A percentile compares a stretch with the other conserved stretches of the same genome.
These are phyloP conservation scores for Sialis fuliginosa DNA, from an alignment of 2,888 invertebrate genomes.

Conservation along the genomic window DNA sequence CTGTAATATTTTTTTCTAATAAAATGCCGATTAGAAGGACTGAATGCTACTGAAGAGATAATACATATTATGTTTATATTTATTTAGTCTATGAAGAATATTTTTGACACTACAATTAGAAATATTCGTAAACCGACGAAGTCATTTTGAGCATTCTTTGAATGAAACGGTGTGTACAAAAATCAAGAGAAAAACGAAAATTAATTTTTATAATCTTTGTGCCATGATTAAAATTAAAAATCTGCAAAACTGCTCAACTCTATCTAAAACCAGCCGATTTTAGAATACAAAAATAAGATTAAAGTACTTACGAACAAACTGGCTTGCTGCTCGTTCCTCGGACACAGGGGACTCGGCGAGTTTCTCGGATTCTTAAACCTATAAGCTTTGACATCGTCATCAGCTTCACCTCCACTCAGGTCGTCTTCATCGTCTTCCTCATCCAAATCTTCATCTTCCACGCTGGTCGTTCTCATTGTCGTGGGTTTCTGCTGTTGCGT, in stretches of 20 bases:
- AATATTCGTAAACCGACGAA: too few species aligned
- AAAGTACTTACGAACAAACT: conserved; percentile 39
- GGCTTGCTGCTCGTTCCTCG: conserved; percentile 72
- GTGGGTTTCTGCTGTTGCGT: too few species aligned
- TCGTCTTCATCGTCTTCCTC: conserved; percentile 34
- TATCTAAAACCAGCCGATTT: neutral
- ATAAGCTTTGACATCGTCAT: conserved; percentile 67
- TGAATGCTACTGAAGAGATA: too few species aligned
- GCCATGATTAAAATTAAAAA: neutral
- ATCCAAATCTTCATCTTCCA: conserved; percentile 20
- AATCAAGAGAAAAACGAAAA: too few species aligned
- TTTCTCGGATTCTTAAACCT: conserved; percentile 61
- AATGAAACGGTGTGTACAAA: too few species aligned
- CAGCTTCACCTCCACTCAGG: conserved; percentile 39
- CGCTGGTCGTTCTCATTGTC: too few species aligned
- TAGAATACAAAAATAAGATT: neutral
- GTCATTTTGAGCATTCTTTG: too few species aligned
- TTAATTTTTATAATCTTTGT: neutral
- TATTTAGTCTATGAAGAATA: too few species aligned
- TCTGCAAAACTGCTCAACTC: neutral
- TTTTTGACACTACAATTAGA: too few species aligned
- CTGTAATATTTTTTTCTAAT: too few species aligned
- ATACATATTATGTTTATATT: too few species aligned
- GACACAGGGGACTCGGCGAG: conserved; percentile 71
- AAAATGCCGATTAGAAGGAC: too few species aligned